Conservation (phyloP, 1,140 invertebrate species). For the Drosophila teissieri region DNA sequence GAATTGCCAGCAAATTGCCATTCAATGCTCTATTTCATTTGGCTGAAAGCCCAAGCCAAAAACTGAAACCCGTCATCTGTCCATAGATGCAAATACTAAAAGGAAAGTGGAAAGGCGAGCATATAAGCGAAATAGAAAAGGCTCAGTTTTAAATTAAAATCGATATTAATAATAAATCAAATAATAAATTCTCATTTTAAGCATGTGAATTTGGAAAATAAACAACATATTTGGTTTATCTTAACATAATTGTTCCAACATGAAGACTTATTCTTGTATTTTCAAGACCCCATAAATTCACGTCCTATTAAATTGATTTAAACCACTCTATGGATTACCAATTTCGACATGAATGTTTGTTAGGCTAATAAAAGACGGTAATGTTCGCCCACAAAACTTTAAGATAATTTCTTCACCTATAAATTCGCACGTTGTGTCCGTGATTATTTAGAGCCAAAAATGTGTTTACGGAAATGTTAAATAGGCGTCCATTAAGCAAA, state of each 20-base stretch:
- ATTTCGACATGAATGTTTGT: neutral
- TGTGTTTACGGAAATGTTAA: conserved; percentile 10
- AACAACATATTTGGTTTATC: too few species aligned
- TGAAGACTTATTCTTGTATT: too few species aligned
- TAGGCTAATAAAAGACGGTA: neutral
- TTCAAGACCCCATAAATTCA: neutral
- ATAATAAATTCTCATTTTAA: too few species aligned
- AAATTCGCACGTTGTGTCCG: neutral
- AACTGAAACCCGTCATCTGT: conserved; percentile 30
- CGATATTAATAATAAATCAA: too few species aligned
- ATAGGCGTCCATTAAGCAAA: neutral
- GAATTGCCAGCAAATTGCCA: conserved; percentile 8
- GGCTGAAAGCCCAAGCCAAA: conserved; percentile 39
- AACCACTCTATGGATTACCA: neutral
- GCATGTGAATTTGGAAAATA: too few species aligned
- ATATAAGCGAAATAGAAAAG: too few species aligned
- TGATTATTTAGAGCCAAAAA: conserved; percentile 6
- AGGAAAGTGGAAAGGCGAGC: conserved; percentile 1
- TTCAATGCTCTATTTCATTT: conserved; percentile 42
- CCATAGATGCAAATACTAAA: conserved; percentile 9
- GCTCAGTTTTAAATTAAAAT: too few species aligned
- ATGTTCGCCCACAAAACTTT: neutral
- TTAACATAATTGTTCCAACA: too few species aligned
- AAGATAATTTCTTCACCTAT: conserved; percentile 17
- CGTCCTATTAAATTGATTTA: neutral